A percentile compares a stretch with the other conserved stretches of the same genome.
phyloP scores from a whole-genome alignment of 2,888 invertebrate species.

The Gisinianus flammeolus region DNA sequence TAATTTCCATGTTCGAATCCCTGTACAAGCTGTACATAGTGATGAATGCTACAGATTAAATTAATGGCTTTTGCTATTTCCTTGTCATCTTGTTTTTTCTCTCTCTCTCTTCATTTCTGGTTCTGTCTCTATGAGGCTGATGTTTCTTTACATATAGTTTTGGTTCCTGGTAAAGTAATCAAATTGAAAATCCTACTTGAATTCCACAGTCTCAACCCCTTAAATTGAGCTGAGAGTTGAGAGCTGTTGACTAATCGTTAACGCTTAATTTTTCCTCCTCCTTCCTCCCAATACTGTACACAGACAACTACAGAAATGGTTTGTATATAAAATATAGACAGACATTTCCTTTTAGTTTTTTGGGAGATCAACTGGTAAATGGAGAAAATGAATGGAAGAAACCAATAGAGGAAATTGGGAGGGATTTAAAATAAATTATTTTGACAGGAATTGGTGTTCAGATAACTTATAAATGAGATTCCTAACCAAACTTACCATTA shows the following conservation, averaged over 20 bases:
- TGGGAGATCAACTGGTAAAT: not conserved
- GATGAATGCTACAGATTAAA: constrained; percentile 17
- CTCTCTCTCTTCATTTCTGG: not conserved
- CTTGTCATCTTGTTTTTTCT: constrained; percentile 11
- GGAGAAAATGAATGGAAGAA: not conserved
- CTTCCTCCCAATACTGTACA: not conserved
- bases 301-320: no score
- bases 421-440: not conserved
- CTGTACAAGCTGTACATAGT: not conserved
- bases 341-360: not conserved
- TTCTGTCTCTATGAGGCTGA: not conserved
- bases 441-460: not conserved
- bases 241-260: not conserved
- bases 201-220: no score
- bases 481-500: no score
- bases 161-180: not conserved
- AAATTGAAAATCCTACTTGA: not conserved
- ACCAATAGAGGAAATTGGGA: not conserved
- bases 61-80: constrained; percentile 7
- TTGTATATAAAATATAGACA: no score
- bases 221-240: no score
- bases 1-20: no score
- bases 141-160: not conserved
- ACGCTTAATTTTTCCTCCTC: not conserved
- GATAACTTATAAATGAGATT: not conserved